Percentiles rank a stretch among this genome's conserved stretches.
Conservation (phyloP, 2,888 invertebrate species). For the Dorcus hopei region DNA sequence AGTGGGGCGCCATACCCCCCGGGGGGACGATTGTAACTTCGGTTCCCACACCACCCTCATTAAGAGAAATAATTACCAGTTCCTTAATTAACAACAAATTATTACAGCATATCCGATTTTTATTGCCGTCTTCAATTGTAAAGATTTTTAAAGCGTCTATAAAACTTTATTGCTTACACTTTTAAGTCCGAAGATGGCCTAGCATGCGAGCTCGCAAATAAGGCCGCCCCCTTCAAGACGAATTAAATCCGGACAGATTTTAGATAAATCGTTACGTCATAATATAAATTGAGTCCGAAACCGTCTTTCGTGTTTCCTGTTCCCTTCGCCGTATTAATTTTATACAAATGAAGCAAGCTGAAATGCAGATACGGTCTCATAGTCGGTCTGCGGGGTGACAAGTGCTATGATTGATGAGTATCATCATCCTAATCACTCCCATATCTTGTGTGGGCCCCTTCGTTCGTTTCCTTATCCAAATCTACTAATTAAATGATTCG, state of each 20-base stretch:
- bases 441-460: constrained; percentile 18
- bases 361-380: constrained; percentile 1
- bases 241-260: no score
- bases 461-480: constrained; percentile 14
- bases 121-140: constrained; percentile 14
- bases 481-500: constrained; percentile 20
- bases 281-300: no score
- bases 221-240: no score
- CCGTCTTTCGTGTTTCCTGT: background rate
- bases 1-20: constrained; percentile 38
- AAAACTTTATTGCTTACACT: no score
- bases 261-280: no score
- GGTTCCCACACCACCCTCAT: constrained; percentile 47
- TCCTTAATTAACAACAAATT: constrained; percentile 24
- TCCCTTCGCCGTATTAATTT: constrained; percentile 1
- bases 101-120: constrained; percentile 14
- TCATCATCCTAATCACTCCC: constrained; percentile 21
- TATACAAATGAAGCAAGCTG: constrained; percentile 2
- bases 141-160: constrained; percentile 6
- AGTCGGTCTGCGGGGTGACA: constrained; percentile 15
- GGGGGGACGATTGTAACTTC: constrained; percentile 39
- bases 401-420: constrained; percentile 19
- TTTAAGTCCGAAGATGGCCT: no score
- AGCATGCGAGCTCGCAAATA: no score
- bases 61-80: constrained; percentile 45